A percentile compares a stretch with the other conserved stretches of the same genome.
These are phyloP conservation scores for Potamarius usumacintae DNA, from an alignment of 2,113 vertebrate genomes.

Conservation along the genomic window DNA sequence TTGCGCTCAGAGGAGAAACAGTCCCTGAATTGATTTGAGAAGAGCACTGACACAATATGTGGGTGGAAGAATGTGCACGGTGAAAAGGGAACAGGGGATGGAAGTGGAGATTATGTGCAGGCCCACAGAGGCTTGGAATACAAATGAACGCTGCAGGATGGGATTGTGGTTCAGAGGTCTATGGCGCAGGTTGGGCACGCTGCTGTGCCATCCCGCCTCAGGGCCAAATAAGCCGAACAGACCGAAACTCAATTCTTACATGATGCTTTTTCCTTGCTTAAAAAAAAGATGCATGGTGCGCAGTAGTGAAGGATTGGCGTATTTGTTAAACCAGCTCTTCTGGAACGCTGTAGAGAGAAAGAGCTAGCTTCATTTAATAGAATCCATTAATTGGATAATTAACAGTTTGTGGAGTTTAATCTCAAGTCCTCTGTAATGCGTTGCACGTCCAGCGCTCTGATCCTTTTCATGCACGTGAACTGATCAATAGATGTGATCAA, in stretches of 20 bases:
- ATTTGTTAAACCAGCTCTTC: constrained; percentile 3
- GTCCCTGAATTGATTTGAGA: constrained; percentile 68
- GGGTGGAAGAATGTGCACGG: constrained; percentile 50
- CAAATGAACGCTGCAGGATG: constrained; percentile 70
- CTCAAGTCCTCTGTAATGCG: constrained; percentile 61
- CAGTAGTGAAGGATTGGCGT: constrained; percentile 15
- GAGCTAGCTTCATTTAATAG: constrained; percentile 51
- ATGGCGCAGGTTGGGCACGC: constrained; percentile 31
- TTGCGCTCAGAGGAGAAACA: constrained; percentile 62
- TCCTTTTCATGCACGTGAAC: constrained; percentile 61
- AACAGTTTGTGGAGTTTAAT: constrained; percentile 35
- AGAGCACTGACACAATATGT: constrained; percentile 33
- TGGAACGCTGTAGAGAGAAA: constrained; percentile 35
- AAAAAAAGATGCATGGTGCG: constrained; percentile 11
- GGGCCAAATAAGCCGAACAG: constrained; percentile 48
- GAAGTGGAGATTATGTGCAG: constrained; percentile 66
- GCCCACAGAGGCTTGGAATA: constrained; percentile 71
- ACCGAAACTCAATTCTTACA: constrained; percentile 39
- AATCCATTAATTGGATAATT: constrained; percentile 54
- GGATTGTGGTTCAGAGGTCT: constrained; percentile 61
- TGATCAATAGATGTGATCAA: constrained; percentile 62
- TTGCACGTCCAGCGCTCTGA: constrained; percentile 64
- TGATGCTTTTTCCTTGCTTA: neutral
- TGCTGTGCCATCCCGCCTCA: constrained; percentile 46
- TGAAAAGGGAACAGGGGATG: constrained; percentile 63